Evolutionary conservation across 2,888 invertebrate species (phyloP), one percentile per base, ranked within the genome.

Genomic region (Cheilosia vulpina): DNA sequence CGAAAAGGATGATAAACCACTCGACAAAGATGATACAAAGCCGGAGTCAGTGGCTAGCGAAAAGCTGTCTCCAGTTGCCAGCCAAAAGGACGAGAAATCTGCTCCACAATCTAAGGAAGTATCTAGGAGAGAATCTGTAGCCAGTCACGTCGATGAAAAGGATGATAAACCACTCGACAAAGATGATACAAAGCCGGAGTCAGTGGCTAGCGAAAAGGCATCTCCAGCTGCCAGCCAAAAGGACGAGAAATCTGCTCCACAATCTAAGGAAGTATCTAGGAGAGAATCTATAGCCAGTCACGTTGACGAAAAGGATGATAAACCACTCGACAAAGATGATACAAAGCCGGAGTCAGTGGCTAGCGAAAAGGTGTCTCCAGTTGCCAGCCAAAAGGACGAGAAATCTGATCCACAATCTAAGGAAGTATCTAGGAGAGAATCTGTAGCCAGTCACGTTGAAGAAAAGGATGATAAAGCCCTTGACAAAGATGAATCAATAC

Each of bases 111-210:
- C 88, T 0, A 87, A 88, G n/a, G 88, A 87, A 55, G 6, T 68
- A 11, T 89, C 89, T 0, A 73, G 88, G 2, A 87, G 77, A 34
- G 88, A 83, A 17, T 89, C 89, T 0, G 87, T 72, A 0, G 82
- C 27, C 0, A 81, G 72, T 34, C 47, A 47, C 13, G 47, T 31
- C 5, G 84, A 57, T 1, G 62, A 76, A 3, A n/a, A 6, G 41
- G 72, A 5, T 24, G 76, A 58, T 15, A 0, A 80, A 2, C 65
- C 17, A 85, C 87, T 0, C 68, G 88, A 11, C 0, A 63, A 72
- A 31, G 71, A 55, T 5, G 47, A 58, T 15, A 1, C 21, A 2
- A 17, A 19, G 45, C 19, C 27, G 15, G 47, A 79, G 19, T 88
- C 87, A 2, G 47, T 72, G 79, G 87, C 1, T 4, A 27, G 38